phyloP scores from a whole-genome alignment of 2,113 vertebrate genomes.

The Psophia crepitans region DNA sequence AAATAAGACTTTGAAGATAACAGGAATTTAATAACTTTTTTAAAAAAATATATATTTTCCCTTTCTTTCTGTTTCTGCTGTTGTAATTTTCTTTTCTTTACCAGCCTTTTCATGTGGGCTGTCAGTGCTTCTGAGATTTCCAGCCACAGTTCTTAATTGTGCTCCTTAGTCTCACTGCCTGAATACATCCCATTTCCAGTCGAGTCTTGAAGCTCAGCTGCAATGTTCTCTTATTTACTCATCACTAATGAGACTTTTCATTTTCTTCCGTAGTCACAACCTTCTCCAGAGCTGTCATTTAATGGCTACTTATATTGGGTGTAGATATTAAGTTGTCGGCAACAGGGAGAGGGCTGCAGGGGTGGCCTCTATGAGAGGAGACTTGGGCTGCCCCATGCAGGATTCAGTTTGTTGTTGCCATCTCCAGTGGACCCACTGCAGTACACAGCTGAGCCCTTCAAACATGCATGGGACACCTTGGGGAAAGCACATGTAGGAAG shows the following conservation, averaged over 20 bases:
- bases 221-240: background rate
- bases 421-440: background rate
- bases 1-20: background rate
- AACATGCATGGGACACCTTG: accelerated
- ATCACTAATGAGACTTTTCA: background rate
- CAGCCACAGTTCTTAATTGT: background rate
- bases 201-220: background rate
- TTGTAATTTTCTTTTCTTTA: background rate
- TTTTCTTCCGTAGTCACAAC: background rate
- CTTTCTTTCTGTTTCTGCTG: background rate
- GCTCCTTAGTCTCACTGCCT: background rate
- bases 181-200: background rate
- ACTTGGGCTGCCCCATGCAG: accelerated
- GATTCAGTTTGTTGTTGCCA: background rate
- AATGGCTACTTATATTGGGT: background rate
- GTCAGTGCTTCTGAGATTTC: background rate
- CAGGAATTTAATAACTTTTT: background rate
- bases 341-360: background rate
- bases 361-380: accelerated
- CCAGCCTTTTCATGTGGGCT: background rate
- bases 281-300: background rate
- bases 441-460: background rate
- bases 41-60: background rate
- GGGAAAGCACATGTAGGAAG: background rate
- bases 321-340: background rate